A percentile compares a stretch with the other conserved stretches of the same genome.
These are phyloP conservation scores for Melolontha melolontha DNA, from an alignment of 2,888 invertebrate species.

Conservation along the genomic window DNA sequence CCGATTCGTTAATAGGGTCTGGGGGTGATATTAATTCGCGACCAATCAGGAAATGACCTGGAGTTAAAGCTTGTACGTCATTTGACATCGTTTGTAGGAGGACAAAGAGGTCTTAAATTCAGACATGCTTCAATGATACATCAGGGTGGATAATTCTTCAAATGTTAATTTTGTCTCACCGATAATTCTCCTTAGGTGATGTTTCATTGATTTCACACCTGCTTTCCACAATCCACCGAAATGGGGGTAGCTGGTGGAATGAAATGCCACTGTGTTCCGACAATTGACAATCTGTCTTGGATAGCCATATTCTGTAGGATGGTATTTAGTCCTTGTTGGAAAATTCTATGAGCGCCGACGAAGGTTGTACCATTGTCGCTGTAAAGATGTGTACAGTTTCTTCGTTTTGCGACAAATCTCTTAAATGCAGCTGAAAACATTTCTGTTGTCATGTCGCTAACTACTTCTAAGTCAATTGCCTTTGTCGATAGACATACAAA, in stretches of 20 bases:
- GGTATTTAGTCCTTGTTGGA: too few species aligned
- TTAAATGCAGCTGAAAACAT: too few species aligned
- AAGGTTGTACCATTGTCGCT: too few species aligned
- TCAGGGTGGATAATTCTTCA: constrained; percentile 43
- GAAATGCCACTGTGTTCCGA: constrained; percentile 35
- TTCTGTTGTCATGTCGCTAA: too few species aligned
- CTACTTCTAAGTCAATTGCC: too few species aligned
- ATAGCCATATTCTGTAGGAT: too few species aligned
- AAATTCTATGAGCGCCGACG: too few species aligned
- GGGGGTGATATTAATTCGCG: constrained; percentile 7
- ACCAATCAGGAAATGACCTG: constrained; percentile 47
- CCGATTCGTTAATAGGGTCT: too few species aligned
- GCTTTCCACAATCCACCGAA: constrained; percentile 43
- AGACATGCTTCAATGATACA: constrained; percentile 45
- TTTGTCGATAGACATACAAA: too few species aligned
- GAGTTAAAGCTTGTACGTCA: constrained; percentile 44
- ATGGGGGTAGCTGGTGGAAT: constrained; percentile 44
- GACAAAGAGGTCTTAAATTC: constrained; percentile 46
- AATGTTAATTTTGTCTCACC: constrained; percentile 40
- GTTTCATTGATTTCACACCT: constrained; percentile 44
- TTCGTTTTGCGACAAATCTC: too few species aligned
- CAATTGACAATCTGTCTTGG: too few species aligned
- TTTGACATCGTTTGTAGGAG: constrained; percentile 44
- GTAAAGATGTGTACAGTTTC: too few species aligned
- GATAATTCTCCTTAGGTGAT: constrained; percentile 40